Conservation (phyloP, 2,113 vertebrate species). For the Vicugna pacos region DNA sequence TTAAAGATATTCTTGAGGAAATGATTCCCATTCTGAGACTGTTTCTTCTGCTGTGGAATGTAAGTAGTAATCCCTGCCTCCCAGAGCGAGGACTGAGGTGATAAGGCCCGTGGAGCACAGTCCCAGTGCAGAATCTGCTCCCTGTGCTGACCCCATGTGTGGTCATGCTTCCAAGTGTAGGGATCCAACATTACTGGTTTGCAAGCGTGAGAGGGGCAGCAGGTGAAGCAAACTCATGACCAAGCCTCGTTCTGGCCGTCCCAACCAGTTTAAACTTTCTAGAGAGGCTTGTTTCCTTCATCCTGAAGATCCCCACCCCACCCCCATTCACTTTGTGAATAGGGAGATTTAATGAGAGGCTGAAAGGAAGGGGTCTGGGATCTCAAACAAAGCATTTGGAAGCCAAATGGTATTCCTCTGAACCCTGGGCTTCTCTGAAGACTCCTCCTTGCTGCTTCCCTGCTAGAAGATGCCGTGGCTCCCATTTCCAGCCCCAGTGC, state of each 20-base stretch:
- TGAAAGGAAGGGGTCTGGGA: neutral
- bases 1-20: neutral
- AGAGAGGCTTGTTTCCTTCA: neutral
- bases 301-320: neutral
- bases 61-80: neutral
- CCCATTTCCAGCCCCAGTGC: neutral
- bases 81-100: neutral
- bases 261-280: neutral
- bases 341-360: neutral
- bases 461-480: neutral
- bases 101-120: neutral
- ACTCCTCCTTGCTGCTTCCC: neutral
- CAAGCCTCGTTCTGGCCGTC: neutral
- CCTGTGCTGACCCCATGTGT: neutral
- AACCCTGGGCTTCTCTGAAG: neutral
- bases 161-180: neutral
- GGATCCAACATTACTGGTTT: neutral
- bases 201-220: neutral
- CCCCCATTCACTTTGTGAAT: neutral
- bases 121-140: neutral
- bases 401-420: neutral
- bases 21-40: neutral
- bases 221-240: neutral
- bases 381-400: neutral
- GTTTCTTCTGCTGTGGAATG: neutral